These are phyloP conservation scores for Patella ulyssiponensis DNA, from an alignment of 2,888 invertebrate species.

Conservation along the genomic window DNA sequence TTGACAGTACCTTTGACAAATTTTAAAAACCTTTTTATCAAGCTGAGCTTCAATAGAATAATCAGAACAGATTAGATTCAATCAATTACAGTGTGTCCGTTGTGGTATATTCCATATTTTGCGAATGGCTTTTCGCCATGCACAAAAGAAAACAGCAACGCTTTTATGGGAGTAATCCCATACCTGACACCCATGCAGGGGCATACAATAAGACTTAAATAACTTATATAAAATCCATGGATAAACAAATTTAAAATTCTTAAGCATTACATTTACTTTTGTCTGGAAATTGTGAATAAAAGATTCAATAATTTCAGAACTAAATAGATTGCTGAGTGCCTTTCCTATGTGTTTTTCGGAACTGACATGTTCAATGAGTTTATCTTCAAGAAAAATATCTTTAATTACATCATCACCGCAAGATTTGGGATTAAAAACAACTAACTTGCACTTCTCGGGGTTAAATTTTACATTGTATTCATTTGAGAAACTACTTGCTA, in stretches of 20 bases:
- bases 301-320: neutral
- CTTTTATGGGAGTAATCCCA: neutral
- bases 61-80: neutral
- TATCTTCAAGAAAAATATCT: neutral
- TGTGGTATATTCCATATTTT: neutral
- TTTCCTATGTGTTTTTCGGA: too few species aligned
- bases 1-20: neutral
- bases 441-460: too few species aligned
- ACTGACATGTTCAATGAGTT: neutral
- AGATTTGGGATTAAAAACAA: neutral
- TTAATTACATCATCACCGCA: neutral
- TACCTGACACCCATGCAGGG: neutral
- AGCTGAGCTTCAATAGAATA: neutral
- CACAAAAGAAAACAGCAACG: neutral
- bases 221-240: neutral
- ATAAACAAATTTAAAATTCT: neutral
- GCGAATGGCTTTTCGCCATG: neutral
- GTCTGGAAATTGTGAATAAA: neutral
- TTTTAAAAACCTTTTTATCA: neutral
- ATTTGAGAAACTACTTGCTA: too few species aligned
- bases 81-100: neutral
- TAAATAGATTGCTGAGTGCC: neutral
- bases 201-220: neutral
- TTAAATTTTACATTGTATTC: too few species aligned
- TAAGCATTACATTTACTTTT: neutral